Evolutionary conservation across 92 coral and sea anemone species (phyloP), one percentile per base, ranked within the genome.

Genomic region (Pocillopora grandis): DNA sequence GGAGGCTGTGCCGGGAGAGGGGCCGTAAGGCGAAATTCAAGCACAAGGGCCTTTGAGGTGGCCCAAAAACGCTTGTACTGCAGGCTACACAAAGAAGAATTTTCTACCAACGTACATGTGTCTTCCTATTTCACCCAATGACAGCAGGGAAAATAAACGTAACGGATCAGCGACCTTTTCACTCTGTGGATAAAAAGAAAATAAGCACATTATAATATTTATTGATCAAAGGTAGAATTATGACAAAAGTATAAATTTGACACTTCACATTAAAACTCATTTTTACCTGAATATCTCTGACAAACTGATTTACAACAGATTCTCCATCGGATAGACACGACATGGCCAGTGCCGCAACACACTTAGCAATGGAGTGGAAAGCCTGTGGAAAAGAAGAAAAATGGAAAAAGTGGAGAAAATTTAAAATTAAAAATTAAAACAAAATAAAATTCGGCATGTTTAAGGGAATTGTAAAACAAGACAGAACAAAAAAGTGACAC

Each of bases 71-170:
- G 17, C 72, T 9, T 16, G 31, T 19, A 19, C 3, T 67, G 31
- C 33, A 0, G 19, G 27, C 37, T 18, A 2, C 69, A 42, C 18
- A 12, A 19, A 36, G 19, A 17, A 16, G 10, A 1, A 15, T 70
- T 37, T 15, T 16, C 12, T 80, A 80, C 49, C 49, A 42, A 42
- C 85, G 71, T 77, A 96, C 99, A 94, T 85, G 77, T 96, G 98
- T 85, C 98, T 90, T 78, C 99, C 99, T 68, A 96, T 95, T 79
- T 96, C 99, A n/a, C 99, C 99, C 76, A 96, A 91, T 0, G 99
- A 92, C 58, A 96, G 90, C 15, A 96, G 93, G 0, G 99, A 96
- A 78, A 96, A 96, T 73, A 96, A 73, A 37, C 98, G 88, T 37
- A 96, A 96, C 0, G 99, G 89, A 85, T 96, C 99, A 10, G 93